Base-by-base conservation (phyloP, 1,140 invertebrate species). In the Galendromus occidentalis region DNA sequence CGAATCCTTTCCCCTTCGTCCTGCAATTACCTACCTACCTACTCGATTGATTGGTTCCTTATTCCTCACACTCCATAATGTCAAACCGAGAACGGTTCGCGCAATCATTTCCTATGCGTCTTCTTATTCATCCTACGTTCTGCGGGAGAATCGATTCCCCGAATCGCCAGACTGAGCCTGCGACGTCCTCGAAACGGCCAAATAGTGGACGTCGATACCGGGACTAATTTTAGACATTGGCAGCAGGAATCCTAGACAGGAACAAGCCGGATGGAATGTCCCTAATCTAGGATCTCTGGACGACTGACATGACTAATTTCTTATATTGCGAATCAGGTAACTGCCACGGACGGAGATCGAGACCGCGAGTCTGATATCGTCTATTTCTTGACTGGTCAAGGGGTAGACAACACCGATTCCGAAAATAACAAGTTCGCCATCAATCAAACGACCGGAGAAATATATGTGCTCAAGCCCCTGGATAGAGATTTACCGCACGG, bases 401-500 rank as follows among this genome's bases (percentile, higher is more conserved):
- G 91, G 65, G 93, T 95, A 71, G 89, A 94, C 79, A 85, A 90
- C 7, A 85, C 89, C 17, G 91, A 93, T 79, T 86, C 88, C 39
- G 85, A 86, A 66, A 92, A 93, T 73, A 91, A 87, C 77, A 93
- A 93, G 78, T 98, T 98, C 73, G 86, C 91, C 73, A 94, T 98
- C 70, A 94, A 97, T 77, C 81, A 86, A 67, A 90, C 89, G 1
- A 91, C 86, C 2, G 91, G 91, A 55, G 88, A 91, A 76, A 93
- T 95, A 75, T 92, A 86, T 64, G 71, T 73, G 0, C 66, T 80
- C 12, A 80, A 92, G 85, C 87, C 89, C 17, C 76, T 98, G 74
- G 94, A 98, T 78, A 82, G 94, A 70, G 95, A 98, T 82, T 87
- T 92, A 73, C 93, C 94, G 0, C 88, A 89, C 73, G 94, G 94